Conservation (phyloP, 2,797 vertebrate species). For the Pseudochirops corinnae region DNA sequence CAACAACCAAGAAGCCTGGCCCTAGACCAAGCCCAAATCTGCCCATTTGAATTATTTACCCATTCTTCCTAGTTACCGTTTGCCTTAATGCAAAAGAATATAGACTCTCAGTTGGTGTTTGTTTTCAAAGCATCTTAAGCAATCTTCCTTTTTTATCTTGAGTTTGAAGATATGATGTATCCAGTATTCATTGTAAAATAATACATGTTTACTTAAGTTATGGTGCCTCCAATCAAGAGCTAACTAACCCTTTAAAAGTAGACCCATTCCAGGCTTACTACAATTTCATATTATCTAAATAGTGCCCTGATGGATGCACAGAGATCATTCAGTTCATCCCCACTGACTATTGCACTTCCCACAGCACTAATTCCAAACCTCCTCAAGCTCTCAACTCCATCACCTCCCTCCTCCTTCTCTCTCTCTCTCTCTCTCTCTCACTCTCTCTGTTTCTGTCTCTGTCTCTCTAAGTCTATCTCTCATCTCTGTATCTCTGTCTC, state of each 20-base stretch:
- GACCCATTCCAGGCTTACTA: not conserved
- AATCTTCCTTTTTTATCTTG: not conserved
- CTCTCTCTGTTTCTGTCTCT: too few relatives aligned
- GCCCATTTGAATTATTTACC: not conserved
- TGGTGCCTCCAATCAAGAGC: not conserved
- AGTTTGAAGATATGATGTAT: not conserved
- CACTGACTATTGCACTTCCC: not conserved
- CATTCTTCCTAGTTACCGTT: not conserved
- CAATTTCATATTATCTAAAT: not conserved
- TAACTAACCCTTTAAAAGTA: not conserved
- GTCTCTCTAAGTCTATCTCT: not conserved
- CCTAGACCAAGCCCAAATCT: not conserved
- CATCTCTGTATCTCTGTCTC: too few relatives aligned
- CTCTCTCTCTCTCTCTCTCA: too few relatives aligned
- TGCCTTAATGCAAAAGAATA: not conserved
- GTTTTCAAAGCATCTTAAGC: not conserved
- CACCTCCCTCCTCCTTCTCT: too few relatives aligned
- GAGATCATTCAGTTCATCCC: not conserved
- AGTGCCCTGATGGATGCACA: not conserved
- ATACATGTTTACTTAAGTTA: not conserved
- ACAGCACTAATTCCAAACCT: not conserved
- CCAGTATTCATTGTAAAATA: not conserved
- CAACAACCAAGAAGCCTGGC: not conserved
- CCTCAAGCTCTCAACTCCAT: not conserved
- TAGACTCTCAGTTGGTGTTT: not conserved